Conservation (phyloP, 2,113 vertebrate genomes). For the Peromyscus polionotus region DNA sequence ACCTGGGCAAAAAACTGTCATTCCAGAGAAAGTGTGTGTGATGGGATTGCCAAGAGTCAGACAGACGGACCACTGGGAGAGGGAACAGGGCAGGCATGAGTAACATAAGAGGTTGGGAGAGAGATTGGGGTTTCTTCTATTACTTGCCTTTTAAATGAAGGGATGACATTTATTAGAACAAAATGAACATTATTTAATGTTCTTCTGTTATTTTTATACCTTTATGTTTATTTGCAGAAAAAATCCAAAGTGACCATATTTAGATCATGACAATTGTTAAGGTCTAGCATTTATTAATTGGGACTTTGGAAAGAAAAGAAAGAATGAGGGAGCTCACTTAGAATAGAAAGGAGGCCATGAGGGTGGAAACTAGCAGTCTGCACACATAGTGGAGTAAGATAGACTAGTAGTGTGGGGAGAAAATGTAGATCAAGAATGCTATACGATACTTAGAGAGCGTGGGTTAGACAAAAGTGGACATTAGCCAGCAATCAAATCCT, state of each 20-base stretch:
- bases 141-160: not conserved
- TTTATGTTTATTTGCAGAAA: conserved; percentile 27
- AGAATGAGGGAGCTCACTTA: not conserved
- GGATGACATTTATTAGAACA: not conserved
- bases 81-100: not conserved
- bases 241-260: not conserved
- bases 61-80: not conserved
- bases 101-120: not conserved
- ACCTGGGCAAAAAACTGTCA: not conserved
- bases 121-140: not conserved
- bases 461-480: conserved; percentile 72
- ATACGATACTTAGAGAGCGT: conserved; percentile 30
- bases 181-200: not conserved
- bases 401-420: not conserved
- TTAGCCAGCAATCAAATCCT: conserved; percentile 70
- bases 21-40: conserved; percentile 15
- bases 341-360: not conserved
- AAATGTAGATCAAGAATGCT: not conserved
- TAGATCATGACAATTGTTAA: not conserved
- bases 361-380: not conserved
- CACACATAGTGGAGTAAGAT: not conserved
- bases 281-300: not conserved
- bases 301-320: not conserved
- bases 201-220: not conserved
- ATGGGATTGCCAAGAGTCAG: not conserved